Base-by-base conservation (phyloP, 2,797 vertebrate genomes). In the Chaetophractus vellerosus region DNA sequence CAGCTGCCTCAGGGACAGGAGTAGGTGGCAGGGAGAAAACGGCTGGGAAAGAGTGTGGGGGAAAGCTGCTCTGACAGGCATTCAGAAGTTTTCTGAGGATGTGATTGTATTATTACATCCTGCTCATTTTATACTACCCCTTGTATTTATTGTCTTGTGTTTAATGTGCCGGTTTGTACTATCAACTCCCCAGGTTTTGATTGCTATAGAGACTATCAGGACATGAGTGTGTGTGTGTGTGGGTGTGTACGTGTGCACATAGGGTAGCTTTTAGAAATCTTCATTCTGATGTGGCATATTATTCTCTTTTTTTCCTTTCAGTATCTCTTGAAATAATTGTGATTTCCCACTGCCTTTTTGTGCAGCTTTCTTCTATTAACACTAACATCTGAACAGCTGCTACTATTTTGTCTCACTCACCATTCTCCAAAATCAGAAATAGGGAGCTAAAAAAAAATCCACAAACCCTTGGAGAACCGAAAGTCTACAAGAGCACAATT, bases 331-430 rank as follows among this genome's bases (percentile, higher is more conserved):
- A 80, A 84, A 28, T 82, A 63, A 74, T 81, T 28, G 4, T 66
- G 64, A 69, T 95, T 91, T 80, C 31, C 74, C 24, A 57, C 31
- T 0, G 7, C 31, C 26, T 68, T 75, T 89, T 52, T 61, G 6
- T 71, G 41, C 24, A 57, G 72, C 45, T 66, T 96, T 82, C 85
- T 95, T 81, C 76, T 64, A 69, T 79, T 57, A 91, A 83, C 52
- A 64, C 14, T 38, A 90, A 93, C 18, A 94, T 55, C 71, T 52
- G 31, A 94, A 83, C 72, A 94, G 80, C 78, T 95, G 81, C 64
- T 96, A 79, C 84, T 88, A 33, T 82, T 75, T 88, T 82, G 19
- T 93, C 66, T 92, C 85, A 90, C 59, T 72, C 21, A 45, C 74
- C 45, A 76, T 75, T 41, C 41, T 92, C 50, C 57, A 89, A 80